Evolutionary conservation across 2,888 invertebrate species (phyloP), one percentile per base, ranked within the genome.

Genomic region (Ochropacha duplaris): DNA sequence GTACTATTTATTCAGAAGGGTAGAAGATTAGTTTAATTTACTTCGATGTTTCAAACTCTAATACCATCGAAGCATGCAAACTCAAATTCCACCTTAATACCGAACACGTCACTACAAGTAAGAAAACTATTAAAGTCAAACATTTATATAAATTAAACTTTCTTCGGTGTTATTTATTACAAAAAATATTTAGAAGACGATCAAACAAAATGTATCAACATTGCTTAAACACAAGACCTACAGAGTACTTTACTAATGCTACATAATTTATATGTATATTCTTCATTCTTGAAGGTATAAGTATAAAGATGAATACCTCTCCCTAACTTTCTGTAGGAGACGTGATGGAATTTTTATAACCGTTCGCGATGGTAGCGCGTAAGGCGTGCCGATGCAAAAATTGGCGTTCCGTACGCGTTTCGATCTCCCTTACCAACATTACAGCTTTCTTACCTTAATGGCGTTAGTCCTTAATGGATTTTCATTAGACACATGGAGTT

Each of bases 341-440:
- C 44, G 44, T 68, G 73, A 71, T 65, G 75, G 79, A 78, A 78
- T 78, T 74, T 71, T 68, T 71, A 77, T 76, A 69, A 77, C 34
- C 52, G 66, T 70, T 64, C 62, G 59, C 1, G 31, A 2, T 62
- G 66, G 56, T 62, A 60, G 55, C 54, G 52, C 61, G 54, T 22
- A 56, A 56, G 59, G 60, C 73, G 68, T 78, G 71, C 79, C 76
- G 63, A 79, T 77, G 77, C 72, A 78, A 78, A 79, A 79, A 76
- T 74, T 71, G 66, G 65, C 77, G 71, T 77, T 67, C 74, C 66
- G 26, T 4, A 54, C 69, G 61, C 59, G 59, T 55, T 68, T 59
- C 31, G 22, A 54, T 28, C 44, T 50, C 49, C 4, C 36, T 31
- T 14, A 54, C 50, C 6, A 34, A 52, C 31, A 34, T 52, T 44